These are phyloP conservation scores for Junonia oenone DNA, from an alignment of 2,888 invertebrate genomes.

Conservation along the genomic window DNA sequence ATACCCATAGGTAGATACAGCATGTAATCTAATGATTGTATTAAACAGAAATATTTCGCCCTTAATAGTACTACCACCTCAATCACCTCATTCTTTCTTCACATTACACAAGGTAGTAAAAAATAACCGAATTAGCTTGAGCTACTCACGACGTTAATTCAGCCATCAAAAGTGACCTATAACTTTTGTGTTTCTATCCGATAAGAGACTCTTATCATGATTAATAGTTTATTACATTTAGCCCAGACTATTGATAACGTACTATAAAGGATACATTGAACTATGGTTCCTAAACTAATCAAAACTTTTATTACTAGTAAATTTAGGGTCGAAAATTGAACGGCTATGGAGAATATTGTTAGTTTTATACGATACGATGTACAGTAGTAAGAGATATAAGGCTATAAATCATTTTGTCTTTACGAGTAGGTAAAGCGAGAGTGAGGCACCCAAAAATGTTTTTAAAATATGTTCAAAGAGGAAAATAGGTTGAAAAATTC, in stretches of 20 bases:
- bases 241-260: background rate
- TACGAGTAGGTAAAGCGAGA: constrained; percentile 21
- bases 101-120: too few relatives aligned
- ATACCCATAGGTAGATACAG: too few relatives aligned
- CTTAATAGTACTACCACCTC: too few relatives aligned
- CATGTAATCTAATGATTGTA: too few relatives aligned
- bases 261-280: background rate
- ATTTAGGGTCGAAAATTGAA: background rate
- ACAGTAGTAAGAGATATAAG: constrained; percentile 15
- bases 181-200: background rate
- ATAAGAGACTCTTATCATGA: background rate
- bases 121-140: too few relatives aligned
- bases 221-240: background rate
- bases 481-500: constrained; percentile 15
- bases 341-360: background rate
- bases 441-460: constrained; percentile 27
- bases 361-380: constrained; percentile 7
- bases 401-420: constrained; percentile 29
- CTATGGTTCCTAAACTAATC: too few relatives aligned
- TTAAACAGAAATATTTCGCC: too few relatives aligned
- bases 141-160: background rate
- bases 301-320: too few relatives aligned
- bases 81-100: too few relatives aligned
- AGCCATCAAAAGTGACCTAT: background rate
- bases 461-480: constrained; percentile 14